These are phyloP conservation scores for Drosophila prolongata DNA, from an alignment of 2,888 invertebrate species.

Conservation along the genomic window DNA sequence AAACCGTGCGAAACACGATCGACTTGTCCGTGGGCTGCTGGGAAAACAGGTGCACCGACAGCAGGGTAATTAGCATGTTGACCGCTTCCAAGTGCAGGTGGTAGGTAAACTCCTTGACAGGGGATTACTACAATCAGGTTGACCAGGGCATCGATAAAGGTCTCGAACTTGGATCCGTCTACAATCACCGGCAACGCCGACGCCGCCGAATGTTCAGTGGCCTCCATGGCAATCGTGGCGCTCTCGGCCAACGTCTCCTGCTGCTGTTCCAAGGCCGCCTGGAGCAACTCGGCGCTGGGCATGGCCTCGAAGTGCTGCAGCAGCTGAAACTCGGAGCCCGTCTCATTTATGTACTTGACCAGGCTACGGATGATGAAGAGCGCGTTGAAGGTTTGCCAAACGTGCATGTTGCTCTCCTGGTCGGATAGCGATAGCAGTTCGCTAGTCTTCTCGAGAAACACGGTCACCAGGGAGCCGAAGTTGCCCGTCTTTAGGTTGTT, in stretches of 20 bases:
- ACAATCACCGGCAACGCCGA: constrained; percentile 67
- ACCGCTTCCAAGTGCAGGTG: constrained; percentile 94
- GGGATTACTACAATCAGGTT: constrained; percentile 84
- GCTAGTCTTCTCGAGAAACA: constrained; percentile 92
- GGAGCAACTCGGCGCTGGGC: constrained; percentile 81
- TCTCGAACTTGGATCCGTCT: constrained; percentile 84
- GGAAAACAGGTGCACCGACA: constrained; percentile 94
- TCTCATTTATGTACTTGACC: constrained; percentile 95
- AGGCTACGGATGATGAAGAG: constrained; percentile 94
- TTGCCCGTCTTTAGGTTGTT: constrained; percentile 96
- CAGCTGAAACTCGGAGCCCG: constrained; percentile 94
- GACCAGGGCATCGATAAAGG: constrained; percentile 84
- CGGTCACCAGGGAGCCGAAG: constrained; percentile 93
- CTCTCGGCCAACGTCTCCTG: constrained; percentile 47
- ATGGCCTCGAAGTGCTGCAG: constrained; percentile 91
- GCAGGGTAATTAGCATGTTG: constrained; percentile 93
- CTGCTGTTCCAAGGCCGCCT: constrained; percentile 62
- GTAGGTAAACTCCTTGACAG: constrained; percentile 90
- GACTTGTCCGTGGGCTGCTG: constrained; percentile 89
- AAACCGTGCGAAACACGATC: constrained; percentile 86
- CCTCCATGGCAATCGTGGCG: constrained; percentile 76
- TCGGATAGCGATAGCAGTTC: constrained; percentile 94
- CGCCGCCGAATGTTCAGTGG: constrained; percentile 59
- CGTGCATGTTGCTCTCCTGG: constrained; percentile 90
- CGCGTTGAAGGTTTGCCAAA: constrained; percentile 98